Conservation (phyloP, 2,113 vertebrate genomes). For the Pyrgilauda ruficollis region DNA sequence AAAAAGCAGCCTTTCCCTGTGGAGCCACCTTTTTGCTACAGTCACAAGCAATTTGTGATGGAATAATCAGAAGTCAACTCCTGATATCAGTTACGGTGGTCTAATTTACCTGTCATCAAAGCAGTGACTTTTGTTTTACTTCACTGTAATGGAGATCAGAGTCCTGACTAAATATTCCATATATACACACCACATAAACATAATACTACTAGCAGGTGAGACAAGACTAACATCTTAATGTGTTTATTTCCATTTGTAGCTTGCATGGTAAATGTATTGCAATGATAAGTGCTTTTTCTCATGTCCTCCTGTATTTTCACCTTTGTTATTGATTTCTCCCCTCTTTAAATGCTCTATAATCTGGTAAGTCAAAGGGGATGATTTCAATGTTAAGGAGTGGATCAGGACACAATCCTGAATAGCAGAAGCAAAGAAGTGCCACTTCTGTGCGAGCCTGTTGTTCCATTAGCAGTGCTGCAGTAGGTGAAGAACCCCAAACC, state of each 20-base stretch:
- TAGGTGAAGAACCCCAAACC: neutral
- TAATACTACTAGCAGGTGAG: neutral
- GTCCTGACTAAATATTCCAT: neutral
- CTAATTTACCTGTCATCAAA: neutral
- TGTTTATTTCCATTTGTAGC: neutral
- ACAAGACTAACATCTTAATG: neutral
- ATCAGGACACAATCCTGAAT: neutral
- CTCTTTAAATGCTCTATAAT: neutral
- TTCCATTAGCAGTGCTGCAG: neutral
- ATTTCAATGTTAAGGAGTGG: neutral
- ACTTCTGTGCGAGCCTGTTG: neutral
- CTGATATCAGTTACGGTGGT: neutral
- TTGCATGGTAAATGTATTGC: neutral
- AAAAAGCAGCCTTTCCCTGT: neutral
- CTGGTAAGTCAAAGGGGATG: neutral
- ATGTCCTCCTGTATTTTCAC: neutral
- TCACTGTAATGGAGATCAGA: neutral
- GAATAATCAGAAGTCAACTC: neutral
- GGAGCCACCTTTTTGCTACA: neutral
- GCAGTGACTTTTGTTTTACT: neutral
- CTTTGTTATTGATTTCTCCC: neutral
- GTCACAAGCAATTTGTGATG: neutral
- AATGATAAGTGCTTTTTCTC: neutral
- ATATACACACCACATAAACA: neutral
- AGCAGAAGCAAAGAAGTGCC: neutral